Base-by-base conservation (phyloP, 2,797 vertebrate genomes). In the Catharus ustulatus region DNA sequence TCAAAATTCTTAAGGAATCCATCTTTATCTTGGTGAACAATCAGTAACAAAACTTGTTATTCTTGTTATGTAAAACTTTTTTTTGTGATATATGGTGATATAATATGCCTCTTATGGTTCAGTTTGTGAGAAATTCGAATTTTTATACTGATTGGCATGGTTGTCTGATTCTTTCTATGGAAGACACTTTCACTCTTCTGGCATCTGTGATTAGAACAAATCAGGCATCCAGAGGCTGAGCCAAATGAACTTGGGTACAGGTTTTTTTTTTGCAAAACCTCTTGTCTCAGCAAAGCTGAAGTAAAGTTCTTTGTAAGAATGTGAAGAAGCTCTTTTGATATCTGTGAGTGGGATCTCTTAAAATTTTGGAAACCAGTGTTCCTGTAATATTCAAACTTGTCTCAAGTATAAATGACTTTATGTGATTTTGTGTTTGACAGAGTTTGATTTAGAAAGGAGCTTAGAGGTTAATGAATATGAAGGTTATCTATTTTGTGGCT, bases 41-140 rank as follows among this genome's bases (percentile, higher is more conserved):
- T 23, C 26, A 36, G 5, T 52, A 45, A 45, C 22, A 42, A 22
- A 55, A 13, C 7, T 77, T 38, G 38, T 23, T 48, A 0, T 40
- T 77, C 10, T 45, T 84, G 8, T 13, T 42, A 2, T 5, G 18
- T 64, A 16, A 38, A 74, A 30, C 24, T 38, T 42, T n/a, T n/a
- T 0, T 51, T 43, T 78, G 17, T 63, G 20, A 5, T 38, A 3
- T 61, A 22, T 22, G 8, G 13, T n/a, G 20, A 13, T 22, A 7
- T 26, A 24, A 38, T 68, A 11, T 52, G 9, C 13, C 4, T 73
- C 15, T 80, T 69, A 18, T 3, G 3, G 11, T 26, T 29, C 46
- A 42, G 0, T 38, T 4, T 22, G 13, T 48, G 49, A 75, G 45
- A 88, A 83, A 29, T 48, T 26, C 0, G 0, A 10, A 12, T 43